A percentile compares a stretch with the other conserved stretches of the same genome.
phyloP scores from a whole-genome alignment of 2,888 invertebrate species.

The Anthrax anthrax region DNA sequence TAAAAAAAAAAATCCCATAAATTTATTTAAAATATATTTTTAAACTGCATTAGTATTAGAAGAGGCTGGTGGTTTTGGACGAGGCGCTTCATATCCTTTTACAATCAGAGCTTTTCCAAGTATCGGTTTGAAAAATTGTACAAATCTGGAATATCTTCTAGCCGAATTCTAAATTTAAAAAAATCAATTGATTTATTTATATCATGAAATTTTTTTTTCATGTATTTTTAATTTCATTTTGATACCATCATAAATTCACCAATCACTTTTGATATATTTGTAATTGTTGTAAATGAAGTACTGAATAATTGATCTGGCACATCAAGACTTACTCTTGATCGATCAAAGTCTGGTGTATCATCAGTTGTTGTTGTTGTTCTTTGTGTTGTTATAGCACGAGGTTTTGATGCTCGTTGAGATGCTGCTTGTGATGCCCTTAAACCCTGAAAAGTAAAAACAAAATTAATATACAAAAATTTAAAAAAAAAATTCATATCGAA shows the following conservation, averaged over 20 bases:
- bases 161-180: constrained; percentile 71
- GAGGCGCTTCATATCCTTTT: constrained; percentile 46
- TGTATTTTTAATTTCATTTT: constrained; percentile 10
- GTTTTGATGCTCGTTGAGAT: not conserved
- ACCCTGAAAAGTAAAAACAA: not conserved
- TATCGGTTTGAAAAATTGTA: constrained; percentile 60
- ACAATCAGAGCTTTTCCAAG: constrained; percentile 59
- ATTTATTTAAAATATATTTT: not conserved
- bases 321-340: constrained; percentile 41
- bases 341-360: constrained; percentile 37
- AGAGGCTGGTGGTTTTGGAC: not conserved
- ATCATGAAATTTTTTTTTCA: not conserved
- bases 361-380: constrained; percentile 15
- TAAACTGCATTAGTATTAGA: not conserved
- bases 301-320: constrained; percentile 44
- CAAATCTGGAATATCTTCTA: constrained; percentile 53
- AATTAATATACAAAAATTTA: not conserved
- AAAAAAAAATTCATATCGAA: no score
- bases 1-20: not conserved
- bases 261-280: constrained; percentile 42
- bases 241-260: constrained; percentile 46
- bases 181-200: not conserved
- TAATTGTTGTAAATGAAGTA: constrained; percentile 42
- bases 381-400: not conserved
- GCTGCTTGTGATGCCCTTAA: not conserved